Conservation (phyloP, 2,797 vertebrate species). For the Psittacula derbiana region DNA sequence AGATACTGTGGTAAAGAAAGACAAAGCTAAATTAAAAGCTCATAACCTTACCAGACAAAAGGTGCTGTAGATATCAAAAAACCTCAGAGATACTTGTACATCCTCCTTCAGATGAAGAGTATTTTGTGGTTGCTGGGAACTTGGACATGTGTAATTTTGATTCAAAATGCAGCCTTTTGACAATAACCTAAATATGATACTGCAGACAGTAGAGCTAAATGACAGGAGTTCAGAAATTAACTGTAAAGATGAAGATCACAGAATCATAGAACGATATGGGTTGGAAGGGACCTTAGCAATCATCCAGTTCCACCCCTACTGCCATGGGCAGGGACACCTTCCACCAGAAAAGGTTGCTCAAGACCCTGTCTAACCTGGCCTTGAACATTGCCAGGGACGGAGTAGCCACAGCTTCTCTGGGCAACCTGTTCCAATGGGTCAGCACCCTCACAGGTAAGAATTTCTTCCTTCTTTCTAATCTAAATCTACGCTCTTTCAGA, state of each 20-base stretch:
- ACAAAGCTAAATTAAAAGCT: neutral
- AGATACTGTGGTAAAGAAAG: neutral
- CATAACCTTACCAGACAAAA: neutral
- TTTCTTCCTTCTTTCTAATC: neutral
- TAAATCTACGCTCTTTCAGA: neutral
- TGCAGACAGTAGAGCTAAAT: neutral
- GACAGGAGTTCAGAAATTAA: neutral
- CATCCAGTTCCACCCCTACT: neutral
- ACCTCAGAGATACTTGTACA: neutral
- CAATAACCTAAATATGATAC: slow-evolving; percentile 13
- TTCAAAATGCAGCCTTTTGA: slow-evolving; percentile 16
- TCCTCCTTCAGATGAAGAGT: neutral
- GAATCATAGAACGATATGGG: neutral
- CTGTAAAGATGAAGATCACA: neutral
- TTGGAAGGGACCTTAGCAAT: neutral
- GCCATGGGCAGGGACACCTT: neutral
- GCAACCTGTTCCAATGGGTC: neutral
- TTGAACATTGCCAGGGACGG: no score
- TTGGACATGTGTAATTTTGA: neutral
- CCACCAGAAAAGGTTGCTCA: no score
- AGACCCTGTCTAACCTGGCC: no score
- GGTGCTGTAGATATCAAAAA: neutral
- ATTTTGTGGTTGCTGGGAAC: neutral
- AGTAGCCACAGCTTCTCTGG: neutral
- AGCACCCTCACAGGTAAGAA: neutral